These are phyloP conservation scores for Miniopterus natalensis DNA, from an alignment of 2,113 vertebrate genomes.

Conservation along the genomic window DNA sequence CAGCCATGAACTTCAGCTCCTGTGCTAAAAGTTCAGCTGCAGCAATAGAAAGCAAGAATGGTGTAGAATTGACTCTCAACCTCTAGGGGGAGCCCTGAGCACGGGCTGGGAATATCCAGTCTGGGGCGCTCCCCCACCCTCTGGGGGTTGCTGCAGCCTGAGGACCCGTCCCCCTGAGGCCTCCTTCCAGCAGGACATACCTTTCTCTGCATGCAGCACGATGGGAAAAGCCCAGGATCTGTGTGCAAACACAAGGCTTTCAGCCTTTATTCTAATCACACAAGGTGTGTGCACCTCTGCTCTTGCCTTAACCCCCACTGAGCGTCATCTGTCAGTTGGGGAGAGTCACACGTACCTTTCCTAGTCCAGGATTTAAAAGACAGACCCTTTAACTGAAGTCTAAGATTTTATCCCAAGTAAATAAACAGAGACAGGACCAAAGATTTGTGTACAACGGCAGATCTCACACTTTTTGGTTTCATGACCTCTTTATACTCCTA, in stretches of 20 bases:
- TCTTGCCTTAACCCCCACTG: too few species aligned
- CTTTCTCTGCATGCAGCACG: neutral
- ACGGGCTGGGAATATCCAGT: neutral
- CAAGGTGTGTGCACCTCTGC: neutral
- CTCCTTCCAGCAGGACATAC: neutral
- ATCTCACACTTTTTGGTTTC: neutral
- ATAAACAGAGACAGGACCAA: neutral
- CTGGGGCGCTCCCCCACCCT: accelerated
- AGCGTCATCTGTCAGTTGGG: neutral
- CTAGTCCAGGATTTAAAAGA: neutral
- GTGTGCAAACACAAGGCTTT: neutral
- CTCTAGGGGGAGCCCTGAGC: conserved; percentile 70
- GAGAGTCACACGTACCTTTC: neutral
- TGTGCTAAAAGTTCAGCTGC: accelerated
- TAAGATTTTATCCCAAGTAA: neutral
- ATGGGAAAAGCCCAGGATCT: neutral
- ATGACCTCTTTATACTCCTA: neutral
- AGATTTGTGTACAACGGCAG: neutral
- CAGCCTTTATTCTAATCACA: neutral
- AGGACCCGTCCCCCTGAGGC: accelerated
- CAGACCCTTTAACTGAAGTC: neutral
- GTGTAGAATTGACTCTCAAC: neutral
- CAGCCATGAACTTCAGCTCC: neutral
- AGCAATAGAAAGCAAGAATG: neutral
- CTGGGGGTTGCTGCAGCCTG: neutral